phyloP scores from a whole-genome alignment of 2,888 invertebrate species.

The Nymphalis c-album region DNA sequence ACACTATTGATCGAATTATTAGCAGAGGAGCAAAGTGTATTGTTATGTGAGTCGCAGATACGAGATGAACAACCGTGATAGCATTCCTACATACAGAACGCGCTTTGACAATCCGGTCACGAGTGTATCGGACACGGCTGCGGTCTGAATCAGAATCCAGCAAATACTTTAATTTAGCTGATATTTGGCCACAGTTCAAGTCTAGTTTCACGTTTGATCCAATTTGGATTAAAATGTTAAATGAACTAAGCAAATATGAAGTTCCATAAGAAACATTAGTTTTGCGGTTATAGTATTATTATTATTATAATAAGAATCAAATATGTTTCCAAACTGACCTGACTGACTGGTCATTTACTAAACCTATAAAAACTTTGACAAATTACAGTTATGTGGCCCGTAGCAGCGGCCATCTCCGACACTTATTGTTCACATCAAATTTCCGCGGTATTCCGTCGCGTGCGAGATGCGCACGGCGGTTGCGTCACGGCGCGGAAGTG shows the following conservation, averaged over 20 bases:
- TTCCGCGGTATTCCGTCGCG: not conserved
- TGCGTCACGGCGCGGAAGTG: constrained; percentile 42
- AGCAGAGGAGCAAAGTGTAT: not conserved
- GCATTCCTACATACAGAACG: not conserved
- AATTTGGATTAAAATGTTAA: too few species aligned
- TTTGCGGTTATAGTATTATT: too few species aligned
- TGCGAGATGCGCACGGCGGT: constrained; percentile 15
- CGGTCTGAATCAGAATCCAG: not conserved
- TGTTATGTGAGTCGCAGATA: not conserved
- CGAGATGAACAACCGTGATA: not conserved
- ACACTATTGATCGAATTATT: too few species aligned
- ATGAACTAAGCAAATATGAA: too few species aligned
- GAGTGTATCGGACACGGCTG: not conserved
- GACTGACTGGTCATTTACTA: too few species aligned
- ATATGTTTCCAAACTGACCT: too few species aligned
- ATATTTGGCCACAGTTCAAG: not conserved
- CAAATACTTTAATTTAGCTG: not conserved
- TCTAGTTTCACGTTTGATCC: too few species aligned
- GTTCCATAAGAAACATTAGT: too few species aligned
- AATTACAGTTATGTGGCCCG: not conserved
- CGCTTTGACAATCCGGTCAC: not conserved
- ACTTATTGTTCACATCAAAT: not conserved
- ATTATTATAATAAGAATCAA: too few species aligned
- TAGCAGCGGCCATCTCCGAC: not conserved
- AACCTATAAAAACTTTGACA: not conserved